phyloP scores from a whole-genome alignment of 2,113 vertebrate genomes.

The Barbus barbus region DNA sequence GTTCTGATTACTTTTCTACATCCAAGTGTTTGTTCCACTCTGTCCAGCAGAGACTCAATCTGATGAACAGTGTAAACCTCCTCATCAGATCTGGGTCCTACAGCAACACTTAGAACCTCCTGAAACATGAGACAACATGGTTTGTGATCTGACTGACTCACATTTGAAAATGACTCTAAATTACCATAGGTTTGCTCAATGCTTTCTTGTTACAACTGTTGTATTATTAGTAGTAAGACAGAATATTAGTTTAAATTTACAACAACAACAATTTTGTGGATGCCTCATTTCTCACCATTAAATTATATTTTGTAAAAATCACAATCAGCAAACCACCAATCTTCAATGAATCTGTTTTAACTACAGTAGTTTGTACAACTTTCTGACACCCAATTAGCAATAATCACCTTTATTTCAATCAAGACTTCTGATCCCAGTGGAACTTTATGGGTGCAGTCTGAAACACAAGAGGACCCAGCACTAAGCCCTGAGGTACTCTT shows the following conservation, averaged over 20 bases:
- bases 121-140: constrained; percentile 57
- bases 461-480: constrained; percentile 68
- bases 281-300: neutral
- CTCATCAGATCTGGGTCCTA: constrained; percentile 82
- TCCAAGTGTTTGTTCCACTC: constrained; percentile 78
- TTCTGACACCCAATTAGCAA: neutral
- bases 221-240: neutral
- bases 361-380: neutral
- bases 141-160: neutral
- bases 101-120: constrained; percentile 89
- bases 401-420: constrained; percentile 87
- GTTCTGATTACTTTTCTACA: constrained; percentile 85
- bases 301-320: neutral
- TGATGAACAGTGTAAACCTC: constrained; percentile 76
- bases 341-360: neutral
- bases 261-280: neutral
- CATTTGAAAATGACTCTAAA: neutral
- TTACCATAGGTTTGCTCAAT: neutral
- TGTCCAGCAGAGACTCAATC: constrained; percentile 77
- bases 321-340: neutral
- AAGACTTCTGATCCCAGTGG: constrained; percentile 88
- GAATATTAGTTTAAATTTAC: neutral
- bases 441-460: constrained; percentile 82
- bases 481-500: constrained; percentile 25
- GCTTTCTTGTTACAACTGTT: neutral